These are phyloP conservation scores for Lepidocolaptes lacrymiger DNA, from an alignment of 2,797 vertebrate genomes.

Conservation along the genomic window DNA sequence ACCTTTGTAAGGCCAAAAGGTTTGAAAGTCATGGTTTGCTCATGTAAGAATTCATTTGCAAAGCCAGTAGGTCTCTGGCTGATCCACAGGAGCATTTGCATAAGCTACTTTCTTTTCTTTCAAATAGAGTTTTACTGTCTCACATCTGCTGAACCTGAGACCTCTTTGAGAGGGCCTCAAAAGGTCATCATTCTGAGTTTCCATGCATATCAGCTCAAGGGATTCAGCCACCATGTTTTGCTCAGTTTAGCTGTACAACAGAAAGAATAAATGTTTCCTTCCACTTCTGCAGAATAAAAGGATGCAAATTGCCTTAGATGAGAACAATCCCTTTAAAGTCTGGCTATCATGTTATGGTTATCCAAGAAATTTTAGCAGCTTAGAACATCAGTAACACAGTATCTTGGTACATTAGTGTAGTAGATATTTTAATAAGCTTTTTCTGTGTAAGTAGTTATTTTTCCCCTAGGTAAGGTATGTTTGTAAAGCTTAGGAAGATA, in stretches of 20 bases:
- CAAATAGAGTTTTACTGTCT: not conserved
- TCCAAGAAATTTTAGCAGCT: not conserved
- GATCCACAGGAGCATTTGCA: not conserved
- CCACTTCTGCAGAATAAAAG: not conserved
- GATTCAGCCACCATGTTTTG: not conserved
- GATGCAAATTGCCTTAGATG: not conserved
- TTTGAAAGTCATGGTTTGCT: not conserved
- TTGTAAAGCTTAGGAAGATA: not conserved
- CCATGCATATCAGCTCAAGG: not conserved
- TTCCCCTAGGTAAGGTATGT: not conserved
- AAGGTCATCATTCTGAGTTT: not conserved
- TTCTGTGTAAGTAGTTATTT: not conserved
- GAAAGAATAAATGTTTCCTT: not conserved
- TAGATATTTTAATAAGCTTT: not conserved
- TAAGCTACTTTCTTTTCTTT: not conserved
- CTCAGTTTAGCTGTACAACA: not conserved
- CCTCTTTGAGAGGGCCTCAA: not conserved
- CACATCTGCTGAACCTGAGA: not conserved
- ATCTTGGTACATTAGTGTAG: not conserved
- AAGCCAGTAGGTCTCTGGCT: not conserved
- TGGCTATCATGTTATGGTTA: not conserved
- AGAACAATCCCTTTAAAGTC: not conserved
- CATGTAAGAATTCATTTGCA: not conserved
- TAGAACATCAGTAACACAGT: not conserved
- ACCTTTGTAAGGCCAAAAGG: not conserved